These are phyloP conservation scores for Acanthisitta chloris DNA, from an alignment of 2,113 vertebrate genomes.

Conservation along the genomic window DNA sequence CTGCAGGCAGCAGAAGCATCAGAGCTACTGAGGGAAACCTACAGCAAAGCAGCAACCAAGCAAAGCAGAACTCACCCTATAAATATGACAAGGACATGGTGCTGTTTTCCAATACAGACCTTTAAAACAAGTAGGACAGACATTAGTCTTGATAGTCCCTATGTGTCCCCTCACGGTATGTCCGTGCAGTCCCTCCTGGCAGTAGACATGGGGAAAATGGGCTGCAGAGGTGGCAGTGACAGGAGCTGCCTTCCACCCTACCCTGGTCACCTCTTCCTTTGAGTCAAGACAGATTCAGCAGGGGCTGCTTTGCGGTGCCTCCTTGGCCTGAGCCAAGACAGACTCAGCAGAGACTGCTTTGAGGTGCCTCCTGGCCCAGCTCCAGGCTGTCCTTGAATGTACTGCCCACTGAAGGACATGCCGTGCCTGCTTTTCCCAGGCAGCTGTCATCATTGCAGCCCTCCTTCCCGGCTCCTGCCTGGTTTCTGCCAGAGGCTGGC, in stretches of 20 bases:
- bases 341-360: not conserved
- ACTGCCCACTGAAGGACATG: not conserved
- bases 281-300: not conserved
- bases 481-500: not conserved
- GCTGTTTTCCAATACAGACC: not conserved
- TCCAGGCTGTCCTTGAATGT: not conserved
- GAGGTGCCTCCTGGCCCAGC: not conserved
- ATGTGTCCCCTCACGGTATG: accelerated
- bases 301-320: not conserved
- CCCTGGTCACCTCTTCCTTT: not conserved
- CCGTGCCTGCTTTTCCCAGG: not conserved
- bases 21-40: not conserved
- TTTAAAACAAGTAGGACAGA: not conserved
- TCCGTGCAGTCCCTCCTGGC: not conserved
- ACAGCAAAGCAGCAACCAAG: not conserved
- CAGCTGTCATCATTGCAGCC: not conserved
- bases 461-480: not conserved
- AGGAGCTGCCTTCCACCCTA: not conserved
- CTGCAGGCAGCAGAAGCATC: not conserved
- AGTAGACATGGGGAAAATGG: not conserved
- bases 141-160: not conserved
- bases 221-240: not conserved
- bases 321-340: not conserved
- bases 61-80: not conserved
- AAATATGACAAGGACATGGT: not conserved